A percentile compares a stretch with the other conserved stretches of the same genome.
Evolutionary conservation across 1,140 invertebrate genomes (phyloP).

Genomic region (Brachionus asplanchnoidis): DNA sequence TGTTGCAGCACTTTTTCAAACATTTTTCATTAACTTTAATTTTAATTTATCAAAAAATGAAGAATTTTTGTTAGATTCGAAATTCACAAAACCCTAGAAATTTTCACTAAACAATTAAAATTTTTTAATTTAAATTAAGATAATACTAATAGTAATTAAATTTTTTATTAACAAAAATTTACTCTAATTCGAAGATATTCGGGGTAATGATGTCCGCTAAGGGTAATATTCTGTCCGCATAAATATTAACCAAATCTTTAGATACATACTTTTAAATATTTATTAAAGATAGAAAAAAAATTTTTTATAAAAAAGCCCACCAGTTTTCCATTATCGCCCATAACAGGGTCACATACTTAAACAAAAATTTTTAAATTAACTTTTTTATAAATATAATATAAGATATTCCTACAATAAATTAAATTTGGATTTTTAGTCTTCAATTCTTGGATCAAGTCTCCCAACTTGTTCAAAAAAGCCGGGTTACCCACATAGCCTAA

Average conservation of each 20-base stretch:
- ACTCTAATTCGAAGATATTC: conserved; percentile 91
- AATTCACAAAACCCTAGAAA: too few relatives aligned
- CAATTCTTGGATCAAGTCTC: conserved; percentile 69
- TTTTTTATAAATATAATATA: too few relatives aligned
- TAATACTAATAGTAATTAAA: too few relatives aligned
- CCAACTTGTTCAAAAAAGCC: conserved; percentile 74
- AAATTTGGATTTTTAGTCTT: conserved; percentile 73
- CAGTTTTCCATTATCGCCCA: conserved; percentile 91
- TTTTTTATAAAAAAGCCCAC: conserved; percentile 48
- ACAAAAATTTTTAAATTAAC: too few relatives aligned
- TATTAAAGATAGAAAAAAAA: neutral
- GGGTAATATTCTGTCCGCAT: conserved; percentile 74
- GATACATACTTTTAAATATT: conserved; percentile 70
- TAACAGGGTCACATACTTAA: conserved; percentile 91
- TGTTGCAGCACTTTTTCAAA: too few relatives aligned
- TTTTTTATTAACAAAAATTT: conserved; percentile 45
- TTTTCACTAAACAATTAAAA: too few relatives aligned
- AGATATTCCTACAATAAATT: conserved; percentile 76
- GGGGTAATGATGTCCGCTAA: conserved; percentile 90
- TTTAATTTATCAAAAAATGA: too few relatives aligned
- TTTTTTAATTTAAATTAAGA: too few relatives aligned
- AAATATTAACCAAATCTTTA: conserved; percentile 75
- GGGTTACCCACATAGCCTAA: conserved; percentile 77
- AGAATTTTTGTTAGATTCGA: too few relatives aligned
- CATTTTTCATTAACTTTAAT: too few relatives aligned